A percentile compares a stretch with the other conserved stretches of the same genome.
These are phyloP conservation scores for Drosophila kohkoa DNA, from an alignment of 1,140 invertebrate genomes.

Conservation along the genomic window DNA sequence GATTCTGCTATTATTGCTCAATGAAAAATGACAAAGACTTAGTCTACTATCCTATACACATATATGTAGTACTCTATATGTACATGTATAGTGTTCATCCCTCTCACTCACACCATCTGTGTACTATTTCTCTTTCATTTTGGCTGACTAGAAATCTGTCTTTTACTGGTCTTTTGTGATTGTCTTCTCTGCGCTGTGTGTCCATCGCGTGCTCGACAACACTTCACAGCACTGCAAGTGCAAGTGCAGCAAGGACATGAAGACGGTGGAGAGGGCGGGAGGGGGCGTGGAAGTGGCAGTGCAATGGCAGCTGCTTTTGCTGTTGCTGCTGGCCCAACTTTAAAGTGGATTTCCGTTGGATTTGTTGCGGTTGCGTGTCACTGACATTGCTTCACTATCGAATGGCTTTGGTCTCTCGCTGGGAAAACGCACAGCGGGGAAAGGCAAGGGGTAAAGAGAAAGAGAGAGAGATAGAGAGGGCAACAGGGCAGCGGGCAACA, in stretches of 20 bases:
- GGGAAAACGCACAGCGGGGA: neutral
- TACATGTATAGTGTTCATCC: neutral
- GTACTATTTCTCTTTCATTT: neutral
- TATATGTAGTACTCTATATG: neutral
- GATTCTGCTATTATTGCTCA: constrained; percentile 55
- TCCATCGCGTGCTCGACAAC: constrained; percentile 79
- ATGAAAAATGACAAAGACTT: constrained; percentile 45
- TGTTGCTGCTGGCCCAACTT: constrained; percentile 49
- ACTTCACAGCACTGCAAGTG: constrained; percentile 71
- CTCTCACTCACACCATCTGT: neutral
- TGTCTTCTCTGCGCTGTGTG: constrained; percentile 54
- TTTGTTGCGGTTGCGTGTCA: constrained; percentile 81
- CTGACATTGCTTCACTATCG: constrained; percentile 61
- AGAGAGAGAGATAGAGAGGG: neutral
- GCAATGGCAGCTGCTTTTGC: constrained; percentile 22
- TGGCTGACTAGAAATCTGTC: constrained; percentile 3
- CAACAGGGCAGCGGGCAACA: constrained; percentile 16
- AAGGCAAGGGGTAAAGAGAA: neutral
- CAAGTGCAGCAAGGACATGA: constrained; percentile 54
- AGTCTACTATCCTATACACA: neutral
- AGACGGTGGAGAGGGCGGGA: neutral
- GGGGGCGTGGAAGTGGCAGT: neutral
- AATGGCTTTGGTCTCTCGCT: constrained; percentile 10
- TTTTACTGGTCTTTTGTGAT: constrained; percentile 50
- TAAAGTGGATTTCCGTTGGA: constrained; percentile 82